Percentiles rank a stretch among this genome's conserved stretches.
Evolutionary conservation across 2,113 vertebrate species (phyloP).

Genomic region (Chloropsis hardwickii): DNA sequence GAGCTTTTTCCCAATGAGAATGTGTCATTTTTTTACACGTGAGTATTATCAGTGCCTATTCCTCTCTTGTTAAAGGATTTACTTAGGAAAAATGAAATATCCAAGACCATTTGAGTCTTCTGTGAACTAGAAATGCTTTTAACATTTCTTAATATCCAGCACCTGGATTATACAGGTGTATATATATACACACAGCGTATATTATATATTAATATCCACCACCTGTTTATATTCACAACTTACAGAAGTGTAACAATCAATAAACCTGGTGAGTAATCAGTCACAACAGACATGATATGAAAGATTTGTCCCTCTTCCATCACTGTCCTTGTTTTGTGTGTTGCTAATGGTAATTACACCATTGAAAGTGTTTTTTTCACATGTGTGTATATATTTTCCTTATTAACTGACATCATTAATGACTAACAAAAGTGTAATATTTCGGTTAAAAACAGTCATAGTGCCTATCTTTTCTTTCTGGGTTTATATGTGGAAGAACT

Average conservation of each 20-base stretch:
- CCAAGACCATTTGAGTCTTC: not conserved
- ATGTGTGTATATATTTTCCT: not conserved
- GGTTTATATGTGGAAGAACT: not conserved
- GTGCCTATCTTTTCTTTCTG: not conserved
- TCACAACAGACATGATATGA: not conserved
- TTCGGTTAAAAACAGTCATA: not conserved
- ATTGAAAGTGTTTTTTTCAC: not conserved
- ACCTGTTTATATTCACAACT: not conserved
- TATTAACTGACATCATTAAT: not conserved
- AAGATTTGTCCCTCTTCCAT: not conserved
- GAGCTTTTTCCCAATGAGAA: not conserved
- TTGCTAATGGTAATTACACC: not conserved
- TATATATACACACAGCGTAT: too few species aligned
- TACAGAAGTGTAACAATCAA: not conserved
- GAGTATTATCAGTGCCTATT: not conserved
- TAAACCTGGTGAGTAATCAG: not conserved
- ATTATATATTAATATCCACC: too few species aligned
- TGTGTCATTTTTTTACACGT: conserved; percentile 62
- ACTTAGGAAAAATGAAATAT: not conserved
- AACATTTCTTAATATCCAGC: not conserved
- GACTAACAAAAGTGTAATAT: not conserved
- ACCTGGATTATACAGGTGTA: too few species aligned
- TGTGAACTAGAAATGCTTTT: not conserved
- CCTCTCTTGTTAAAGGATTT: not conserved
- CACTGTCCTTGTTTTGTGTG: not conserved